A percentile compares a stretch with the other conserved stretches of the same genome.
These are phyloP conservation scores for Falco concolor DNA, from an alignment of 2,797 vertebrate species.

Conservation along the genomic window DNA sequence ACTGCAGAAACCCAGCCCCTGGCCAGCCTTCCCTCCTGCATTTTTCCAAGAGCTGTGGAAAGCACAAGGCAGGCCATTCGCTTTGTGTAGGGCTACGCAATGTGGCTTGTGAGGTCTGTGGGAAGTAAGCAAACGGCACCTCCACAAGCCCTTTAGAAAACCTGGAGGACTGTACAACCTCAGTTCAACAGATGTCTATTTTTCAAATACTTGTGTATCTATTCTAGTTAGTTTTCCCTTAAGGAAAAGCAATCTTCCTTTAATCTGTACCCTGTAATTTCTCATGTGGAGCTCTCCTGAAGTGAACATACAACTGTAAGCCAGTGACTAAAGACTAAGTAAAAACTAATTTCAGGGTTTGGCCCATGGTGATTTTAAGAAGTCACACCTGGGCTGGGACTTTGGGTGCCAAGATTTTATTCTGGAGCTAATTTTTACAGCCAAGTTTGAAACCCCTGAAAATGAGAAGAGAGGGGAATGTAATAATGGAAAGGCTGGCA, in stretches of 20 bases:
- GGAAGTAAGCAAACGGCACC: neutral
- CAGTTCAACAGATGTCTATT: neutral
- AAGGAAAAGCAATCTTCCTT: neutral
- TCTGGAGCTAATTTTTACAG: conserved; percentile 13
- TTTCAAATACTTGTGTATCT: neutral
- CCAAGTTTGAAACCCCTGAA: conserved; percentile 50
- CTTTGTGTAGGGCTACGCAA: neutral
- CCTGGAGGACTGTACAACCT: neutral
- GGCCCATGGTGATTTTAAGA: neutral
- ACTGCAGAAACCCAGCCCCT: neutral
- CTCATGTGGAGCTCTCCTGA: neutral
- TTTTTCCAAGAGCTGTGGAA: neutral
- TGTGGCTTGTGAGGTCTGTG: neutral
- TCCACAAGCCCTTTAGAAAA: neutral
- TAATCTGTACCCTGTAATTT: neutral
- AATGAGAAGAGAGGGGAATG: conserved; percentile 40
- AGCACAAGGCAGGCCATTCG: neutral
- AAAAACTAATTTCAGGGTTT: conserved; percentile 40
- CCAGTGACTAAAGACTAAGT: neutral
- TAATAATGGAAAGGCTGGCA: conserved; percentile 67
- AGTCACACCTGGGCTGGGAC: neutral
- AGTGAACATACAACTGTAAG: neutral
- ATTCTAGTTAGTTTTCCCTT: neutral
- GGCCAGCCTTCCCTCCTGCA: neutral
- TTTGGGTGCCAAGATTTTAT: conserved; percentile 16